Evolutionary conservation across 2,888 invertebrate genomes (phyloP).

Genomic region (Chelonus formosanus): DNA sequence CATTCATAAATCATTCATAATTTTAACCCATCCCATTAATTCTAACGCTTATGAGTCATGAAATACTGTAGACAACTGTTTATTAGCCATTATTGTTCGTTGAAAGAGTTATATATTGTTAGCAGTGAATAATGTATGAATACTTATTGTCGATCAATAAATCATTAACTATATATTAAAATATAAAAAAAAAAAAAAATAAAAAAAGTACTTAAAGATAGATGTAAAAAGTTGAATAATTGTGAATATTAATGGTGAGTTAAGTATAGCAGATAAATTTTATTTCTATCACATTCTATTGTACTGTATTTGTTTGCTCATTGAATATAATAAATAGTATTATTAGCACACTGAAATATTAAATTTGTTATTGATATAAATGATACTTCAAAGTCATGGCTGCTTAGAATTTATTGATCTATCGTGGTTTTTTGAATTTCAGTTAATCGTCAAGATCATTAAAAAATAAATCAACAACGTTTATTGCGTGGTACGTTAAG

Average conservation of each 20-base stretch:
- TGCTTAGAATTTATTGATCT: slow-evolving; percentile 39
- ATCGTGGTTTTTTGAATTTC: slow-evolving; percentile 39
- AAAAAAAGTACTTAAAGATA: too few species aligned
- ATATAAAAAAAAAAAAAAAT: too few species aligned
- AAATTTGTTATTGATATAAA: slow-evolving; percentile 45
- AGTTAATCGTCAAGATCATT: not conserved
- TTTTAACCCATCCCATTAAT: not conserved
- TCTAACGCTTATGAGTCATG: too few species aligned
- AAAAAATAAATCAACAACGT: slow-evolving; percentile 55
- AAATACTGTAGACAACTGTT: too few species aligned
- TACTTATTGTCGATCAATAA: too few species aligned
- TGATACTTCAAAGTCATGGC: slow-evolving; percentile 48
- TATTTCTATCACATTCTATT: slow-evolving; percentile 41
- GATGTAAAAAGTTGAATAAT: not conserved
- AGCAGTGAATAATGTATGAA: too few species aligned
- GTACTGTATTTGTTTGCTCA: slow-evolving; percentile 39
- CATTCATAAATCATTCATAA: slow-evolving; percentile 6
- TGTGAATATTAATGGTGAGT: not conserved
- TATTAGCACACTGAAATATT: slow-evolving; percentile 42
- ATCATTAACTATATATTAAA: too few species aligned
- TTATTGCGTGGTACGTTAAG: slow-evolving; percentile 61
- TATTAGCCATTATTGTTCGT: too few species aligned
- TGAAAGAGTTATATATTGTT: too few species aligned
- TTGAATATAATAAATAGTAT: slow-evolving; percentile 37
- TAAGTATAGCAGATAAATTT: not conserved